Evolutionary conservation across 2,797 vertebrate species (phyloP), one percentile per base, ranked within the genome.

Genomic region (Gambelia wislizenii): DNA sequence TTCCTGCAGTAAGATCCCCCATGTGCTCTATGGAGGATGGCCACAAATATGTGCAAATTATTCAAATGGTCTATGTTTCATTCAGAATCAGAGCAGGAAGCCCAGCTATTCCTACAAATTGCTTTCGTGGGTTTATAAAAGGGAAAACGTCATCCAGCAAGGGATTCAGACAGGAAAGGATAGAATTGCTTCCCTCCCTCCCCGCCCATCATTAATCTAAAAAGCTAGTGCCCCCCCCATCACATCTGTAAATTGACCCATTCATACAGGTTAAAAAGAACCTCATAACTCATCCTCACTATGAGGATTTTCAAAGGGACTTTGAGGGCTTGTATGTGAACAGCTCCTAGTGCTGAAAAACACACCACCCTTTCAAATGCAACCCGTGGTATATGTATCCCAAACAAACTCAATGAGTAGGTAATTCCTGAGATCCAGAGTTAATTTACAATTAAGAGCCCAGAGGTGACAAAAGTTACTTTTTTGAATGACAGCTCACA

Each of bases 261-360:
- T 2, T 30, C 8, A 0, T 3, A 54, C 44, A 49, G 36, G 47
- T 59, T 70, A 47, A 84, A 70, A 22, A 54, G 36, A 78, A 47
- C 61, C 20, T 22, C 1, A 4, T 22, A 56, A 74, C 54, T 67
- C 27, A 27, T 52, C 8, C 6, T 86, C 67, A 12, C 59, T 10
- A 6, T 25, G 10, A 54, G 49, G 42, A 82, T 27, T 56, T 56
- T 33, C 30, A 67, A 13, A 33, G 9, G 3, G 6, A 2, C 10
- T 18, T 39, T 42, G 14, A 76, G n/a, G 22, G 9, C 54, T 27
- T 44, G 36, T 20, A 5, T 49, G 79, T 86, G 84, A 89, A 89
- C 89, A 89, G 84, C 89, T 89, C 89, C 89, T 27, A 76, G 89
- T 89, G 89, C 89, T 89, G 78, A 82, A 82, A 80, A 12, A n/a